Base-by-base conservation (phyloP, 2,797 vertebrate genomes). In the Eupleurogrammus muticus region DNA sequence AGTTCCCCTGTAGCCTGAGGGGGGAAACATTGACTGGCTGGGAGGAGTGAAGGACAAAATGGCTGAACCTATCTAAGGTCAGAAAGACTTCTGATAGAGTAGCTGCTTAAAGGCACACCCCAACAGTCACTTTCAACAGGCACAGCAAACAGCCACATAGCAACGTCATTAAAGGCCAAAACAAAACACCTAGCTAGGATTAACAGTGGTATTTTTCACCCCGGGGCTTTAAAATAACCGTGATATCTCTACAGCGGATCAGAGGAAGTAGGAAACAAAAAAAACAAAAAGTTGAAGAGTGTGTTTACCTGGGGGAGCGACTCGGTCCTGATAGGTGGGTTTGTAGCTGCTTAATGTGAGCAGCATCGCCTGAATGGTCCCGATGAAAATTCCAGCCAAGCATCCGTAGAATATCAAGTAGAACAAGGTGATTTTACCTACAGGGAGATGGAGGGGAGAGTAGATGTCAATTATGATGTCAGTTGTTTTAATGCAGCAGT, bases 351-450 rank as follows among this genome's bases (percentile, higher is more conserved):
- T 96, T 85, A 99, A 80, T 4, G 98, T 99, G 34, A 99, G 92
- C 87, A 99, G 93, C 95, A 99, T 84, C 14, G 97, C 98, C 84
- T 99, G 97, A 88, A 99, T 99, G 93, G 98, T 99, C 82, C 98
- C 98, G 4, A 98, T 93, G 89, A 99, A 99, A 87, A 99, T 99
- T 59, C 97, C 98, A 66, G 98, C 98, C 94, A 99, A 93, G 92
- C 96, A 99, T 59, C 97, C 96, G 0, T 99, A 99, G 92, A 99
- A 99, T 69, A 99, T 96, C 77, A 98, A 78, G 70, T 99, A 99
- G 95, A 99, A 99, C 75, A 96, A 81, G 35, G 97, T 86, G 93
- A 99, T 99, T 93, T 99, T 99, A 83, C 96, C 98, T 99, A 93
- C 51, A 89, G 86, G 75, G 38, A 36, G 28, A 6, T 3, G 40